Conservation (phyloP, 2,797 vertebrate genomes). For the Smutsia temminckii region DNA sequence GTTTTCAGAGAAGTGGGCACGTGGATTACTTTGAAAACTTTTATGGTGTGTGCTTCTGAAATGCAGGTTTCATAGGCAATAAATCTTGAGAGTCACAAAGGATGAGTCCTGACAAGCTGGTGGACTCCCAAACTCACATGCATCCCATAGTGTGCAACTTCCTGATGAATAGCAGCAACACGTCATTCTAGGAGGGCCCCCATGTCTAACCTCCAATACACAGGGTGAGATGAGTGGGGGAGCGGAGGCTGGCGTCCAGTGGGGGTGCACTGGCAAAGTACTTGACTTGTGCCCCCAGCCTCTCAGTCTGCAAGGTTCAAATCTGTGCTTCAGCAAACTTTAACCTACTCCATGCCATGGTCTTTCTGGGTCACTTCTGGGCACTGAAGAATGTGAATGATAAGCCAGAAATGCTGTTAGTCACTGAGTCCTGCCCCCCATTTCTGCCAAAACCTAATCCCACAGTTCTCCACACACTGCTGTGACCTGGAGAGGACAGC, state of each 20-base stretch:
- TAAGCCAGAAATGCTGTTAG: neutral
- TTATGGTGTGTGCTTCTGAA: neutral
- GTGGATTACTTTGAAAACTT: no score
- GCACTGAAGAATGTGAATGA: neutral
- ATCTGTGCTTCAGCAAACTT: neutral
- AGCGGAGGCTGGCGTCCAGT: neutral
- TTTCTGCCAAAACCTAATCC: neutral
- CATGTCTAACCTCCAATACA: neutral
- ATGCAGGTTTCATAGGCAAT: neutral
- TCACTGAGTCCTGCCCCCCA: no score
- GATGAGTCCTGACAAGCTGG: neutral
- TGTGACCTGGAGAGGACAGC: neutral
- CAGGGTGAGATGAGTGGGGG: no score
- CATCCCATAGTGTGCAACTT: rapidly evolving
- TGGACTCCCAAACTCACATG: neutral
- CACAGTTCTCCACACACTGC: rapidly evolving
- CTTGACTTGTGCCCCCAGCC: neutral
- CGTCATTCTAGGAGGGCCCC: neutral
- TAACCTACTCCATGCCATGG: rapidly evolving
- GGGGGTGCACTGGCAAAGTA: neutral
- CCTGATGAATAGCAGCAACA: neutral
- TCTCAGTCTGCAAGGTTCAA: neutral
- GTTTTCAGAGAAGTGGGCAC: neutral
- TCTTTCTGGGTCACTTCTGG: neutral
- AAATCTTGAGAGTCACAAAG: neutral